Evolutionary conservation across 2,888 invertebrate species (phyloP).

Genomic region (Acleris emargana): DNA sequence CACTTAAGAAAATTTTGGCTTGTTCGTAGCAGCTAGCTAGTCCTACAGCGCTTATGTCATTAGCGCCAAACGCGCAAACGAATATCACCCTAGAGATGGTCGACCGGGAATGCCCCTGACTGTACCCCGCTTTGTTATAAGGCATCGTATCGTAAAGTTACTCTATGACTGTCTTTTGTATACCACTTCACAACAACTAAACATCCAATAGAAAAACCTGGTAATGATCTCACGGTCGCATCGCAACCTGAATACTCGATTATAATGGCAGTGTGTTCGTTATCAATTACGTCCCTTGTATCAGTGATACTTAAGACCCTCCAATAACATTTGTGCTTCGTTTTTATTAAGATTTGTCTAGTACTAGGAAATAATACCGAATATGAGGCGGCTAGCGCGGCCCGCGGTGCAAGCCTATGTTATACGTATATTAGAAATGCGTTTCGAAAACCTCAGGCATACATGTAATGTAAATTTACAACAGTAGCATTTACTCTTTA

Average conservation of each 20-base stretch:
- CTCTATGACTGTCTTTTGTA: slow-evolving; percentile 39
- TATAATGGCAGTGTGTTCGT: slow-evolving; percentile 79
- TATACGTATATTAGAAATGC: slow-evolving; percentile 79
- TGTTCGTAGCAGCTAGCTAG: too few relatives aligned
- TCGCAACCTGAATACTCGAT: slow-evolving; percentile 67
- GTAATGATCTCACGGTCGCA: slow-evolving; percentile 59
- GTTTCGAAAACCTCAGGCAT: slow-evolving; percentile 74
- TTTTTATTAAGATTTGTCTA: slow-evolving; percentile 65
- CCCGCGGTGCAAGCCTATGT: slow-evolving; percentile 76
- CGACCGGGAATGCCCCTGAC: too few relatives aligned
- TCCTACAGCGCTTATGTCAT: too few relatives aligned
- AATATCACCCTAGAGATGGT: too few relatives aligned
- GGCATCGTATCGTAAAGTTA: slow-evolving; percentile 68
- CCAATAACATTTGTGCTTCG: slow-evolving; percentile 75
- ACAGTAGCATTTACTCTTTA: slow-evolving; percentile 59
- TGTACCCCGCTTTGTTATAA: slow-evolving; percentile 64
- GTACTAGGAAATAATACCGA: slow-evolving; percentile 68
- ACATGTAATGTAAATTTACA: slow-evolving; percentile 71
- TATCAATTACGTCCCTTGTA: slow-evolving; percentile 59
- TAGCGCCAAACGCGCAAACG: too few relatives aligned
- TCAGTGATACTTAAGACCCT: slow-evolving; percentile 69
- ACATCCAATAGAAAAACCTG: slow-evolving; percentile 52
- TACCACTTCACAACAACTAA: slow-evolving; percentile 48
- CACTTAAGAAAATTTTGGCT: too few relatives aligned
- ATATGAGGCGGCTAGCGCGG: slow-evolving; percentile 70